Evolutionary conservation across 2,797 vertebrate species (phyloP).

Genomic region (Micrastur ruficollis): DNA sequence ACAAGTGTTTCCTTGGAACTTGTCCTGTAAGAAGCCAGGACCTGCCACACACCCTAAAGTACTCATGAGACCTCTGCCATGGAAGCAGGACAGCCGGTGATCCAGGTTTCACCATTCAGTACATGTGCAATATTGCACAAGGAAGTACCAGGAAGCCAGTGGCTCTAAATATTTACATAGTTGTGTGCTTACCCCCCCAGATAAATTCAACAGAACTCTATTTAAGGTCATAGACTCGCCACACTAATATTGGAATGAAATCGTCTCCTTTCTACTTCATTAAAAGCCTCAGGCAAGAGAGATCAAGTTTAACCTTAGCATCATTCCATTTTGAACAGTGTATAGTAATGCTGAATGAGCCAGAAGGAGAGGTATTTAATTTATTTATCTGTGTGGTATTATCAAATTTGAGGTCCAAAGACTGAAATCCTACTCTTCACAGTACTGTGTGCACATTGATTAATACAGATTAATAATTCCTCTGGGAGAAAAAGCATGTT

Average conservation of each 20-base stretch:
- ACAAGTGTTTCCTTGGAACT: neutral
- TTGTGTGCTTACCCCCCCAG: neutral
- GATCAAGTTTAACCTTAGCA: neutral
- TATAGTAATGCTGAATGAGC: neutral
- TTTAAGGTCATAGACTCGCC: neutral
- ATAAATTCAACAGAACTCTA: neutral
- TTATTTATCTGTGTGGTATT: neutral
- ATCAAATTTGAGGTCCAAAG: neutral
- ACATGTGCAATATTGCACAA: neutral
- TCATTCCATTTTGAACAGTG: neutral
- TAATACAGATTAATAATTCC: neutral
- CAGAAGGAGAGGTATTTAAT: neutral
- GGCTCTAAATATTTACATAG: neutral
- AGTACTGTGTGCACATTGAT: neutral
- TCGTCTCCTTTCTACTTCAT: neutral
- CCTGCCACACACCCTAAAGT: neutral
- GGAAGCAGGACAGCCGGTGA: neutral
- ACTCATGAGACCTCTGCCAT: neutral
- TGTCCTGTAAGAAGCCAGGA: neutral
- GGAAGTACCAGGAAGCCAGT: neutral
- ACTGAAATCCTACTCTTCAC: neutral
- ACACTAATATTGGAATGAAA: neutral
- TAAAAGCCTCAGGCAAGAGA: constrained; percentile 5
- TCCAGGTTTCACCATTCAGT: neutral
- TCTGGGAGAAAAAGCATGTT: neutral